These are phyloP conservation scores for Polypedilum vanderplanki DNA, from an alignment of 1,140 invertebrate genomes.

Conservation along the genomic window DNA sequence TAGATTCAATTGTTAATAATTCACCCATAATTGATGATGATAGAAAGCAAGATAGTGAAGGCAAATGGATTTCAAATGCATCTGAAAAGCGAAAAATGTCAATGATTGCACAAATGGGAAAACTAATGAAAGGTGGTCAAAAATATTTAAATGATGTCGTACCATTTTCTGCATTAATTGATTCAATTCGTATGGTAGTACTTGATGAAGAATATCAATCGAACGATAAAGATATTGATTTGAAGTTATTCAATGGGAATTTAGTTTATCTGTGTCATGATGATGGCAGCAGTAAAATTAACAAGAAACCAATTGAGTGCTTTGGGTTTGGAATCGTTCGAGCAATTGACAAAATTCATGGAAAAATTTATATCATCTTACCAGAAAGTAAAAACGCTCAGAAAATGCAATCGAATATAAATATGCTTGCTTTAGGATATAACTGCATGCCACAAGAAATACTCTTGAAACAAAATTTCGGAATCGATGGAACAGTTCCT, in stretches of 20 bases:
- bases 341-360: conserved; percentile 35
- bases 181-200: conserved; percentile 33
- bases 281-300: neutral
- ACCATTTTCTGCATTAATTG: conserved; percentile 32
- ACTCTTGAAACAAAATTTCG: conserved; percentile 37
- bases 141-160: conserved; percentile 6
- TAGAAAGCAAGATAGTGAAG: neutral
- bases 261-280: conserved; percentile 39
- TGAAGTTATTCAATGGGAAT: conserved; percentile 39
- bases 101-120: conserved; percentile 25
- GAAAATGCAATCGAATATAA: conserved; percentile 33
- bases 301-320: conserved; percentile 33
- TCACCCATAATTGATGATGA: neutral
- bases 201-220: conserved; percentile 31
- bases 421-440: conserved; percentile 36
- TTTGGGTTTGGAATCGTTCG: conserved; percentile 41
- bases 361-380: conserved; percentile 36
- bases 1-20: neutral
- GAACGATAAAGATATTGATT: conserved; percentile 32
- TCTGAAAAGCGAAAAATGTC: conserved; percentile 34
- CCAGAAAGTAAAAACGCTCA: conserved; percentile 32
- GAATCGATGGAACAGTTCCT: conserved; percentile 35
- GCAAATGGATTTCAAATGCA: neutral
- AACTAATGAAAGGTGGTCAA: conserved; percentile 15
- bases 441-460: conserved; percentile 38